Percentiles rank a stretch among this genome's conserved stretches.
phyloP scores from a whole-genome alignment of 1,140 invertebrate genomes.

The Temnothorax curvispinosus region DNA sequence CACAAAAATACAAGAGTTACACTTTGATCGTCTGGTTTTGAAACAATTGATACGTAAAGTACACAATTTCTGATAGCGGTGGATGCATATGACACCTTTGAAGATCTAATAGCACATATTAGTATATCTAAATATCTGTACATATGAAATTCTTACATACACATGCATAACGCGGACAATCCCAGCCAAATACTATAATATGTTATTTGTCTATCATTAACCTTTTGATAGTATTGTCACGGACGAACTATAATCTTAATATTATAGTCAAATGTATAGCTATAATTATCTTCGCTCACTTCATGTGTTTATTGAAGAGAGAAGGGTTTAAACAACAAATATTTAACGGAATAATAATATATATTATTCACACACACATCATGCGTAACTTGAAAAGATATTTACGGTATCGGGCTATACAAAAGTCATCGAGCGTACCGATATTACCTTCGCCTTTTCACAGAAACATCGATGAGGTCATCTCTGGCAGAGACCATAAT shows the following conservation, averaged over 20 bases:
- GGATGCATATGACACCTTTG: too few relatives aligned
- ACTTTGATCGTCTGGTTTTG: too few relatives aligned
- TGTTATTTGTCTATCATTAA: too few relatives aligned
- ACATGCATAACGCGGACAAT: too few relatives aligned
- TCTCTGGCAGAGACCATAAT: background rate
- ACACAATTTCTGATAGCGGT: too few relatives aligned
- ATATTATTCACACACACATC: background rate
- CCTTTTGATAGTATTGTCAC: too few relatives aligned
- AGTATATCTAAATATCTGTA: too few relatives aligned
- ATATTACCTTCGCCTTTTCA: background rate
- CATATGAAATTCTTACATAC: too few relatives aligned
- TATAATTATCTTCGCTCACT: background rate
- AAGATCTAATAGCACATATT: too few relatives aligned
- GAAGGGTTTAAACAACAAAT: background rate
- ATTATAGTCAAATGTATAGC: background rate
- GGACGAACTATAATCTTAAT: background rate
- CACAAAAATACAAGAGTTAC: too few relatives aligned
- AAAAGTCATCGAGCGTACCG: background rate
- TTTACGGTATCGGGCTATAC: background rate
- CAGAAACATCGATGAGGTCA: background rate
- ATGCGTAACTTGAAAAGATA: background rate
- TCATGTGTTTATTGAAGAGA: background rate
- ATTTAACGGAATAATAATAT: background rate
- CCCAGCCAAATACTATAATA: too few relatives aligned
- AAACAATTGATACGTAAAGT: too few relatives aligned